These are phyloP conservation scores for Nesometra sesokonis DNA, from an alignment of 35 echinoderm and acorn worm species.

Conservation along the genomic window DNA sequence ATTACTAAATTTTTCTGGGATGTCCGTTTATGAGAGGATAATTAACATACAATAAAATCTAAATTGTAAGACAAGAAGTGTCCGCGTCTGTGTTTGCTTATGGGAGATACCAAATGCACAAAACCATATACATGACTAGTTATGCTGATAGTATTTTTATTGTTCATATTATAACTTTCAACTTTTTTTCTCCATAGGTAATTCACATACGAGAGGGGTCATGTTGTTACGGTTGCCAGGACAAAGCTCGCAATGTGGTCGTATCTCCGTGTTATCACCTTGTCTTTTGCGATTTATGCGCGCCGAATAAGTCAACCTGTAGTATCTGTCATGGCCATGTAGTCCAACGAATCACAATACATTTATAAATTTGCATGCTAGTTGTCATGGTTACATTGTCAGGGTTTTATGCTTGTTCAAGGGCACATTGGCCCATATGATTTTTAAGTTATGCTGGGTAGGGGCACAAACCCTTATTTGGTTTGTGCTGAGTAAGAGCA, in stretches of 20 bases:
- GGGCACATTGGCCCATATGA: too few relatives aligned
- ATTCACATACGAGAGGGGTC: slow-evolving; percentile 85
- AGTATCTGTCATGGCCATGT: slow-evolving; percentile 66
- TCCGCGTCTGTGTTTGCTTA: too few relatives aligned
- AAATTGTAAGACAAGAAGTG: too few relatives aligned
- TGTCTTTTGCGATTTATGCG: slow-evolving; percentile 74
- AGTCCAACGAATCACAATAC: slow-evolving; percentile 37
- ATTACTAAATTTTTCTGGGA: too few relatives aligned
- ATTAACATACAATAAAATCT: too few relatives aligned
- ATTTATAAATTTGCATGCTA: slow-evolving; percentile 43
- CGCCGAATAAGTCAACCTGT: slow-evolving; percentile 45
- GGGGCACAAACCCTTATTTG: too few relatives aligned
- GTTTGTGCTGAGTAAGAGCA: too few relatives aligned
- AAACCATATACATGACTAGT: too few relatives aligned
- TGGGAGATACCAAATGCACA: too few relatives aligned
- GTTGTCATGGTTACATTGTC: background rate
- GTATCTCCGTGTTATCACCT: slow-evolving; percentile 82
- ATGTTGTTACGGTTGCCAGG: slow-evolving; percentile 58
- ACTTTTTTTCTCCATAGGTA: slow-evolving; percentile 43
- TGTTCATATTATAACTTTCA: background rate
- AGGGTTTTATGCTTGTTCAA: background rate
- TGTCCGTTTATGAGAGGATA: too few relatives aligned
- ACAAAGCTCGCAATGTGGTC: slow-evolving; percentile 61
- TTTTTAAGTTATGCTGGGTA: too few relatives aligned
- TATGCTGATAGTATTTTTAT: background rate